Evolutionary conservation across 2,113 vertebrate species (phyloP).

Genomic region (Globicephala melas): DNA sequence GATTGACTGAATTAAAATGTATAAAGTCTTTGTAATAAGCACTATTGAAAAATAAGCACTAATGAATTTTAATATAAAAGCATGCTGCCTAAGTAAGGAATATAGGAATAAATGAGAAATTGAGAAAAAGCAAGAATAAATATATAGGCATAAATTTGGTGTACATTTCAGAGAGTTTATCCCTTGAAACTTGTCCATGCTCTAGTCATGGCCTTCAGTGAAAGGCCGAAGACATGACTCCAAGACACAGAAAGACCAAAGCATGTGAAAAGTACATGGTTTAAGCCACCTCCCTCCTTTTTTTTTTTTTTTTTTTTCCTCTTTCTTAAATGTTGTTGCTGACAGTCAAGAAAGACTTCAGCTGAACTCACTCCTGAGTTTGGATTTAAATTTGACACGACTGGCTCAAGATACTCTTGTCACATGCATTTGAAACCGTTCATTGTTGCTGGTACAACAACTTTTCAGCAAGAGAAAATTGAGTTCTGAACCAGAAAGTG

Average conservation of each 20-base stretch:
- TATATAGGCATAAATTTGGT: neutral
- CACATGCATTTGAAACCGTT: neutral
- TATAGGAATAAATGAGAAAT: neutral
- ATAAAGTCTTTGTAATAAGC: neutral
- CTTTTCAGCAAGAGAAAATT: neutral
- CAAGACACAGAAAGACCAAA: neutral
- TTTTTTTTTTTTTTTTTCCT: too few relatives aligned
- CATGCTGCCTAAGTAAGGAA: neutral
- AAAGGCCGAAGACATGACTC: neutral
- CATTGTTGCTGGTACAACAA: neutral
- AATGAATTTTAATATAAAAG: constrained; percentile 16
- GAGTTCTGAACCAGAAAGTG: neutral
- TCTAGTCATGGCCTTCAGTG: neutral
- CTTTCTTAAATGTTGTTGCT: neutral
- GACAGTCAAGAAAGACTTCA: neutral
- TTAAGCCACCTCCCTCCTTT: neutral
- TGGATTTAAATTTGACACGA: neutral
- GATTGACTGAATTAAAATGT: neutral
- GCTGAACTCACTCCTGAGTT: neutral
- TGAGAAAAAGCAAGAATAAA: neutral
- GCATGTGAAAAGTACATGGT: neutral
- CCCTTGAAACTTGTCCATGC: neutral
- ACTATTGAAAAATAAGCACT: neutral
- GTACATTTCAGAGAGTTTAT: neutral
- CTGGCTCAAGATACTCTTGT: neutral